phyloP scores from a whole-genome alignment of 2,888 invertebrate genomes.

The Apamea crenata region DNA sequence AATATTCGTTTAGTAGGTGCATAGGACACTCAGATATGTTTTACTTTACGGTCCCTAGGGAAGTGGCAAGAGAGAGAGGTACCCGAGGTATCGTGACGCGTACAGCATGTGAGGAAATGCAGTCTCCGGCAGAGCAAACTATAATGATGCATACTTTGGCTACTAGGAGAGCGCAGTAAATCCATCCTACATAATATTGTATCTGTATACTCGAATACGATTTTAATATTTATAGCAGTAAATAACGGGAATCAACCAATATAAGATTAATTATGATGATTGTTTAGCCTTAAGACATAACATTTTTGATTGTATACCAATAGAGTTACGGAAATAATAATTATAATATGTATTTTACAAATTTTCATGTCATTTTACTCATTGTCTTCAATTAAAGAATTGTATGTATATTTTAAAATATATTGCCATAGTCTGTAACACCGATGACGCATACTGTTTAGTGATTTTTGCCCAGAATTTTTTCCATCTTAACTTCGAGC shows the following conservation, averaged over 20 bases:
- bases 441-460: slow-evolving; percentile 28
- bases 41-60: slow-evolving; percentile 66
- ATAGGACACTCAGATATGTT: slow-evolving; percentile 67
- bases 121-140: slow-evolving; percentile 53
- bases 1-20: slow-evolving; percentile 70
- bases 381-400: slow-evolving; percentile 63
- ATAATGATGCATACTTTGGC: slow-evolving; percentile 37
- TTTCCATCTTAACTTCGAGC: slow-evolving; percentile 25
- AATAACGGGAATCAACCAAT: slow-evolving; percentile 72
- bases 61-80: slow-evolving; percentile 52
- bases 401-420: slow-evolving; percentile 56
- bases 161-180: slow-evolving; percentile 62
- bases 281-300: slow-evolving; percentile 70
- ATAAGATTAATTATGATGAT: slow-evolving; percentile 69
- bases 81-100: slow-evolving; percentile 41
- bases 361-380: slow-evolving; percentile 67
- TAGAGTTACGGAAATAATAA: slow-evolving; percentile 68
- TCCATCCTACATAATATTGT: slow-evolving; percentile 68
- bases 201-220: slow-evolving; percentile 70
- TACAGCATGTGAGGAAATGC: slow-evolving; percentile 63
- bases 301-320: slow-evolving; percentile 78
- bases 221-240: slow-evolving; percentile 70
- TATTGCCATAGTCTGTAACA: slow-evolving; percentile 43
- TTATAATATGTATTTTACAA: slow-evolving; percentile 68
- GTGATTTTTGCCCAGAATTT: slow-evolving; percentile 51